Evolutionary conservation across 2,797 vertebrate species (phyloP), one percentile per base, ranked within the genome.

Genomic region (Cirrhinus mrigala): DNA sequence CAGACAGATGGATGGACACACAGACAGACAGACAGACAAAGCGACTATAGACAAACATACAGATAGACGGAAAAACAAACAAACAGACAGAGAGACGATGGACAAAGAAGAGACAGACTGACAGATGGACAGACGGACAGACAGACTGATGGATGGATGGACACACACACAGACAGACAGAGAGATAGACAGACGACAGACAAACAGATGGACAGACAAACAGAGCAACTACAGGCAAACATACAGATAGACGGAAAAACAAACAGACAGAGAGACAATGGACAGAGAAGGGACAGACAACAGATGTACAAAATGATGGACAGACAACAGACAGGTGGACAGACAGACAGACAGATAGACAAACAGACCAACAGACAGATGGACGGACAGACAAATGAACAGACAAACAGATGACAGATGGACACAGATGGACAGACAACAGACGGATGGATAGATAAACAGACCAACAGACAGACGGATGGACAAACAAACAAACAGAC

Each of bases 61-160:
- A 78, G 6, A 58, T 1, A 71, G 75, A 82, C 18, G 46, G 46
- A 73, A 15, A 66, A 4, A 66, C 5, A 16, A 0, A 66, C 2
- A 66, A 2, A 52, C 16, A 18, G 29, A 29, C 29, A 29, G 29
- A 29, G 3, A 3, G 29, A 29, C n/a, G n/a, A n/a, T n/a, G n/a
- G n/a, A n/a, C n/a, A n/a, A n/a, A n/a, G n/a, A n/a, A n/a, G n/a
- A n/a, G n/a, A n/a, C n/a, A n/a, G 33, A 68, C 0, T n/a, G 16
- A 68, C 0, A 10, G 16, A 66, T 0, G 4, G 16, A 14, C 1
- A 69, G 4, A 40, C 0, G 20, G 7, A 11, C 0, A 18, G 64
- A 68, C 0, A 29, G 15, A 62, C 0, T 6, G n/a, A 60, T 0
- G 27, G 62, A 37, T 0, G 20, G 3, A 56, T 1, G 54, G 15